These are phyloP conservation scores for Cheirogaleus major DNA, from an alignment of 2,797 vertebrate genomes.

Conservation along the genomic window DNA sequence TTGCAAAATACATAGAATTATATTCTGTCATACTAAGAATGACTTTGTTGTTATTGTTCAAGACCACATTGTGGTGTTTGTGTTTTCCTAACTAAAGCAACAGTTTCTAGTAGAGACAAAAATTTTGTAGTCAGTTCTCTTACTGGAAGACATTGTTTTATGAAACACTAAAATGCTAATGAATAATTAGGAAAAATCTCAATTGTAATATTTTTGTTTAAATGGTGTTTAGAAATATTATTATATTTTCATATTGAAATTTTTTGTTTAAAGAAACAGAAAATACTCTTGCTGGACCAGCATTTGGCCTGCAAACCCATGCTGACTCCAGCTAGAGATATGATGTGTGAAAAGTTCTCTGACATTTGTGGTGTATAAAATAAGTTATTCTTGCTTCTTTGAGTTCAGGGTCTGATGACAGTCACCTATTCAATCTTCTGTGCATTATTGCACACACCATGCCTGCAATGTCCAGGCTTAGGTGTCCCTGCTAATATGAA, in stretches of 20 bases:
- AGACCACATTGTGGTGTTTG: neutral
- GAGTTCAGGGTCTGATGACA: neutral
- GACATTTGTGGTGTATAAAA: neutral
- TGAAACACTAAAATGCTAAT: neutral
- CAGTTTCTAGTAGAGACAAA: neutral
- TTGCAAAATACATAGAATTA: neutral
- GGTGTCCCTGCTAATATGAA: neutral
- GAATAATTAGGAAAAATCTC: neutral
- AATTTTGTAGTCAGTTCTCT: neutral
- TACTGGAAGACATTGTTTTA: neutral
- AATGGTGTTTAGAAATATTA: neutral
- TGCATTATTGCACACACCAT: too few relatives aligned
- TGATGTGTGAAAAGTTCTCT: neutral
- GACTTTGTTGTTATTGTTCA: neutral
- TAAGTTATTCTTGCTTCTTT: neutral
- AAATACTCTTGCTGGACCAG: neutral
- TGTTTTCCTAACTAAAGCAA: neutral
- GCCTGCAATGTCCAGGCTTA: rapidly evolving
- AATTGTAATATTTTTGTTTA: neutral
- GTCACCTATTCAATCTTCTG: neutral
- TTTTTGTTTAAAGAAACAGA: neutral
- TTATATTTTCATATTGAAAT: neutral
- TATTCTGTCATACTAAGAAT: neutral
- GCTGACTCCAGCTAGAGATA: neutral
- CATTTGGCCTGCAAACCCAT: neutral